Base-by-base conservation (phyloP, 2,888 invertebrate species). In the Acleris emargana region DNA sequence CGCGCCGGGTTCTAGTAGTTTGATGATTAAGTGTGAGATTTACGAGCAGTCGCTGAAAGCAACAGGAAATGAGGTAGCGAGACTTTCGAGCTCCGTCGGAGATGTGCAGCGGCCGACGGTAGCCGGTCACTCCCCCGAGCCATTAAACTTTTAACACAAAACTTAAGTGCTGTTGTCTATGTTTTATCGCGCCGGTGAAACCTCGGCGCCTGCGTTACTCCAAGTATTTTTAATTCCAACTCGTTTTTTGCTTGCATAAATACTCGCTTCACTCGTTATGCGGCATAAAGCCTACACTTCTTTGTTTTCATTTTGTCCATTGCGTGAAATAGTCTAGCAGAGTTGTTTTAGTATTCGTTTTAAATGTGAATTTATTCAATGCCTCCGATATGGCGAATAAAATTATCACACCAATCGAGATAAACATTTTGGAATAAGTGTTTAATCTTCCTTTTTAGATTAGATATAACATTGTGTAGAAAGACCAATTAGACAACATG, bases 61-160 rank as follows among this genome's bases (percentile, higher is more conserved):
- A 80, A 80, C 82, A 53, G 52, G 22, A 58, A 47, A 61, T 45
- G 52, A 45, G 43, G 45, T 45, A 52, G 61, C 51, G 18, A n/a
- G n/a, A n/a, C n/a, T n/a, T n/a, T n/a, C n/a, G n/a, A 22, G 43
- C 57, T 55, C 20, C 9, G 38, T 38, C 38, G 20, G 42, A 55
- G 55, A 43, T 55, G 42, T 45, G n/a, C 22, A 20, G 57, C 16
- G 25, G 3, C 11, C 17, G 17, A 77, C 81, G 76, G 81, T 79
- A 78, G 80, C 79, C 71, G 81, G 82, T 84, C 85, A 82, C 71
- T 84, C 78, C 77, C 80, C 85, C 76, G 75, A 71, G 75, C 73
- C 76, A 76, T 77, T 77, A 83, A 82, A 78, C 75, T 80, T 76
- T 73, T 72, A 78, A 72, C 72, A 73, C 73, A 58, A 72, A 69